Base-by-base conservation (phyloP, 2,888 invertebrate species). In the Drosophila ochracea region DNA sequence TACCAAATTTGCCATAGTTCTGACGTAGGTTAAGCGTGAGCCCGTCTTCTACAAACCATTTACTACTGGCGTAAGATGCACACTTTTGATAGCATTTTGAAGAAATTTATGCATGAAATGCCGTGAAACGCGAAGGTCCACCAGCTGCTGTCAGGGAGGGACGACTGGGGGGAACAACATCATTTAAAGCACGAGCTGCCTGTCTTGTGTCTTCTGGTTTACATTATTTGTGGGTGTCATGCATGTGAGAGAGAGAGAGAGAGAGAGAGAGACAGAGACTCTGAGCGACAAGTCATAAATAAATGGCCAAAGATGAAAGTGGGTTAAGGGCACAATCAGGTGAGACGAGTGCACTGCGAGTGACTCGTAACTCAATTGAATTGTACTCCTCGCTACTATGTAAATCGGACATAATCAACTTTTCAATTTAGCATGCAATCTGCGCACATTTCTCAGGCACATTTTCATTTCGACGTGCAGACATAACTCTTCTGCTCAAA, bases 341-440 rank as follows among this genome's bases (percentile, higher is more conserved):
- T 68, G 66, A 74, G 59, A 52, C 53, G 25, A 19, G 9, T 13
- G 21, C 41, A 47, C 47, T 60, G 58, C 50, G 63, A 53, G 11
- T 64, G 57, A 21, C 68, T 64, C 53, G 61, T 73, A 72, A 72
- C 70, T 89, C 78, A 78, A 84, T 89, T 76, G 87, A 89, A 78
- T 89, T 68, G 89, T 72, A 60, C 70, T 76, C 61, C 55, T 77
- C 39, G n/a, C 39, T n/a, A 74, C 68, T 68, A 68, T 84, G 84
- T 86, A 83, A 89, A 89, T 84, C 87, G 84, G 82, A 81, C 82
- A 81, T 89, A 84, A 89, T 89, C 84, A 84, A 78, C 83, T 74
- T 76, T 83, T 76, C 73, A 86, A 81, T 83, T 83, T 83, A 58
- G 73, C 89, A 89, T 78, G 78, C 84, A 89, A 84, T 87, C 79